A percentile compares a stretch with the other conserved stretches of the same genome.
These are phyloP conservation scores for Platichthys flesus DNA, from an alignment of 2,113 vertebrate species.

Conservation along the genomic window DNA sequence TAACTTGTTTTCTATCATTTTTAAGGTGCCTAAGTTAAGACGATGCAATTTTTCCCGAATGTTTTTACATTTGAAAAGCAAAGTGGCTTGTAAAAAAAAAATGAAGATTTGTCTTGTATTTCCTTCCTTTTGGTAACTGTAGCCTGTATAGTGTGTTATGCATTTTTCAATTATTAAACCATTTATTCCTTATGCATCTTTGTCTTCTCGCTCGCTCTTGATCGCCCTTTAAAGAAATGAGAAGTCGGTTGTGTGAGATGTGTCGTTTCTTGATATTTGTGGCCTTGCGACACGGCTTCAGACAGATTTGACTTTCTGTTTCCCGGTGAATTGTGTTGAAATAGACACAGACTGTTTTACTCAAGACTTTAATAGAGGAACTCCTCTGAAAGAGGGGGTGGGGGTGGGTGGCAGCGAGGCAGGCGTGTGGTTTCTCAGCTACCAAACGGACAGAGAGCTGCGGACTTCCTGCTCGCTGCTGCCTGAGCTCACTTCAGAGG, in stretches of 20 bases:
- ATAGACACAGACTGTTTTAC: not conserved
- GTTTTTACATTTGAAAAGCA: conserved; percentile 62
- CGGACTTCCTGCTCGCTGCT: conserved; percentile 63
- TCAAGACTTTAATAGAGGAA: conserved; percentile 44
- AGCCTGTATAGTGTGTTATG: conserved; percentile 71
- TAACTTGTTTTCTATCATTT: conserved; percentile 65
- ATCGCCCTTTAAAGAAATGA: not conserved
- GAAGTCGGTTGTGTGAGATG: too few relatives aligned
- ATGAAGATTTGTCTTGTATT: conserved; percentile 72
- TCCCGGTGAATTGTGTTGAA: not conserved
- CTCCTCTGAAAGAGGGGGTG: conserved; percentile 12
- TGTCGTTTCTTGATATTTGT: not conserved
- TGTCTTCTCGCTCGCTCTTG: not conserved
- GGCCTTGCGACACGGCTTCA: not conserved
- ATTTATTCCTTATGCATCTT: conserved; percentile 54
- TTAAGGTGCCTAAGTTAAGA: conserved; percentile 78
- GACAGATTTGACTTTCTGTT: not conserved
- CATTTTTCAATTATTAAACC: conserved; percentile 75
- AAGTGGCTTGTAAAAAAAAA: conserved; percentile 68
- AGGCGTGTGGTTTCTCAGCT: conserved; percentile 63
- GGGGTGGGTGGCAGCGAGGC: conserved; percentile 24
- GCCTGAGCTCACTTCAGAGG: conserved; percentile 17
- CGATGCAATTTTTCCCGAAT: conserved; percentile 68
- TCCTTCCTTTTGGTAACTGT: conserved; percentile 68
- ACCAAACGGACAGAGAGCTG: conserved; percentile 64